phyloP scores from a whole-genome alignment of 2,113 vertebrate genomes.

The Mormoops blainvillei region DNA sequence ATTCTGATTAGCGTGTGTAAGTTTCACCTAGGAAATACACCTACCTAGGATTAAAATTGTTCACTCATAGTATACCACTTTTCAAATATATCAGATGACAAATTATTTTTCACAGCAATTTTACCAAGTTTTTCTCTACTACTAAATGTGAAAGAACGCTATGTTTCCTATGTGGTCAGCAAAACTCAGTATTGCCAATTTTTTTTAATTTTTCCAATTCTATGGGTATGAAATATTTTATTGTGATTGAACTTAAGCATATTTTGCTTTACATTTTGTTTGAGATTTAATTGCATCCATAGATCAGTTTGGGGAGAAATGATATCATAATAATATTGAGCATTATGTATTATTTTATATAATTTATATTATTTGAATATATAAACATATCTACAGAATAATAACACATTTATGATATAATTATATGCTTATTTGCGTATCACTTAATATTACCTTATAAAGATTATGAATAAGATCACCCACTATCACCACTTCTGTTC shows the following conservation, averaged over 20 bases:
- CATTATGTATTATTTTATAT: background rate
- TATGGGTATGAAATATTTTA: background rate
- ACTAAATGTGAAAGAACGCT: background rate
- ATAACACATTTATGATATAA: background rate
- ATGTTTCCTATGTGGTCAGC: background rate
- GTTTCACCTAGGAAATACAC: background rate
- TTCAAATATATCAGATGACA: background rate
- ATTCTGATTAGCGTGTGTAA: background rate
- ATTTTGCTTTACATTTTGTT: background rate
- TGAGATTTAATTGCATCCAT: background rate
- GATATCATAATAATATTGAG: background rate
- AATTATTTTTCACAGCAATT: background rate
- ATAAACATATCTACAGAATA: background rate
- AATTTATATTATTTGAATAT: background rate
- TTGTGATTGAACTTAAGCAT: background rate
- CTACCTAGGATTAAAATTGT: background rate
- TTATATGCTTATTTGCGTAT: background rate
- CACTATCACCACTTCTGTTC: background rate
- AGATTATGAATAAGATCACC: background rate
- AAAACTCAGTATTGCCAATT: background rate
- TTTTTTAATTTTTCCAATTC: background rate
- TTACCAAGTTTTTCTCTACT: background rate
- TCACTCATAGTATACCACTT: background rate
- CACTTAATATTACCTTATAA: background rate
- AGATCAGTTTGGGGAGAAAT: background rate